Evolutionary conservation across 2,797 vertebrate genomes (phyloP).

Genomic region (Siniperca undulata): DNA sequence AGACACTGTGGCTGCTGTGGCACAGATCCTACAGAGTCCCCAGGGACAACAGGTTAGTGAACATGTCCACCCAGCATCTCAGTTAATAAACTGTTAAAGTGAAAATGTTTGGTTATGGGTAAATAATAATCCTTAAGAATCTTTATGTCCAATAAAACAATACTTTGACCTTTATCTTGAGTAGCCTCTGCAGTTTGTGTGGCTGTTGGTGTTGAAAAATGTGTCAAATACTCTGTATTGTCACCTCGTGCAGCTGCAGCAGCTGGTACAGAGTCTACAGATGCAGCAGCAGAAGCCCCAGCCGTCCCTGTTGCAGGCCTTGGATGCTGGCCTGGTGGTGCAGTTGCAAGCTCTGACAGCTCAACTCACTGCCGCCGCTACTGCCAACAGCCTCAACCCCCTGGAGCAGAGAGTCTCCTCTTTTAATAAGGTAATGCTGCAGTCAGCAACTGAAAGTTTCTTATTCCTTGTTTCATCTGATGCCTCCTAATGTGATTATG

Average conservation of each 20-base stretch:
- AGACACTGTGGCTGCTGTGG: constrained; percentile 96
- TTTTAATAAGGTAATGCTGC: constrained; percentile 93
- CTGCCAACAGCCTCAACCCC: constrained; percentile 91
- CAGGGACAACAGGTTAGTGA: constrained; percentile 97
- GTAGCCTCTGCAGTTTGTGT: not conserved
- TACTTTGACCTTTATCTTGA: not conserved
- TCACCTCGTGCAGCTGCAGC: constrained; percentile 89
- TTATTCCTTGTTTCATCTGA: not conserved
- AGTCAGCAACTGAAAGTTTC: not conserved
- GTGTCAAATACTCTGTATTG: constrained; percentile 1
- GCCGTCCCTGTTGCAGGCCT: constrained; percentile 95
- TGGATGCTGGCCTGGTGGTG: constrained; percentile 97
- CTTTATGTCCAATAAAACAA: not conserved
- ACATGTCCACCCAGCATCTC: not conserved
- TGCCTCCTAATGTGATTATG: not conserved
- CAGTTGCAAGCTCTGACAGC: constrained; percentile 98
- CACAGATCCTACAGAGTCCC: constrained; percentile 98
- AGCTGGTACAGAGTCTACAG: constrained; percentile 97
- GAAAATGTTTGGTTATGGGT: not conserved
- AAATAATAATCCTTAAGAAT: not conserved
- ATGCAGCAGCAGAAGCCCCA: constrained; percentile 99
- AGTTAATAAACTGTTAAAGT: not conserved
- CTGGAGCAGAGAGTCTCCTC: constrained; percentile 96
- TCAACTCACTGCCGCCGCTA: constrained; percentile 96
- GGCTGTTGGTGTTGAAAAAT: not conserved